Evolutionary conservation across 2,888 invertebrate species (phyloP), one percentile per base, ranked within the genome.

Genomic region (Drosophila meridionalis): DNA sequence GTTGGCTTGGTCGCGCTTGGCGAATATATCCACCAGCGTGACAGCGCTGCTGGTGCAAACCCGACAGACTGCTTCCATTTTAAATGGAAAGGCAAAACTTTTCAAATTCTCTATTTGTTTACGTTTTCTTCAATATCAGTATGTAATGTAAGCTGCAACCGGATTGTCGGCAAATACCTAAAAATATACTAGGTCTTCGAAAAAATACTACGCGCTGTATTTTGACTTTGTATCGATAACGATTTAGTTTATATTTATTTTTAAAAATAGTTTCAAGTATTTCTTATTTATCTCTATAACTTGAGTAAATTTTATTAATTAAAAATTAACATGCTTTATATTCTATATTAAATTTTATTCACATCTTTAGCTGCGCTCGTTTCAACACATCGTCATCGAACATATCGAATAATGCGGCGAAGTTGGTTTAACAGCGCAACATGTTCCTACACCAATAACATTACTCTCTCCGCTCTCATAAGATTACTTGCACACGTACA

Each of bases 61-160:
- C 47, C 90, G 80, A 56, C 89, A 90, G 8, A 89, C 69, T 12
- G 68, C 70, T 14, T 77, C 71, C 26, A 84, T 62, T 45, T 78
- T 59, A 4, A 38, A 28, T 47, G 14, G 11, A 14, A 14, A 12
- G 6, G 1, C 2, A 20, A 34, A 26, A 4, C 4, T 42, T 28
- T 4, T 4, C 5, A 11, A 26, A 40, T 14, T 11, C 11, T 36
- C 8, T 28, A 48, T 66, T 75, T 66, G 75, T 67, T 72, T 75
- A 55, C 48, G 42, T 72, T 71, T 52, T 42, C 36, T 48, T 14
- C 28, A 40, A 6, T 42, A 59, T 30, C 47, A 34, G 45, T 28
- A 11, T 40, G 4, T 1, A 57, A 30, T 45, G 40, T 36, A 20
- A 12, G 52, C 7, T 28, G 57, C 9, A 7, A 4, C 4, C 12